Conservation (phyloP, 2,113 vertebrate species). For the Mixornis gularis region DNA sequence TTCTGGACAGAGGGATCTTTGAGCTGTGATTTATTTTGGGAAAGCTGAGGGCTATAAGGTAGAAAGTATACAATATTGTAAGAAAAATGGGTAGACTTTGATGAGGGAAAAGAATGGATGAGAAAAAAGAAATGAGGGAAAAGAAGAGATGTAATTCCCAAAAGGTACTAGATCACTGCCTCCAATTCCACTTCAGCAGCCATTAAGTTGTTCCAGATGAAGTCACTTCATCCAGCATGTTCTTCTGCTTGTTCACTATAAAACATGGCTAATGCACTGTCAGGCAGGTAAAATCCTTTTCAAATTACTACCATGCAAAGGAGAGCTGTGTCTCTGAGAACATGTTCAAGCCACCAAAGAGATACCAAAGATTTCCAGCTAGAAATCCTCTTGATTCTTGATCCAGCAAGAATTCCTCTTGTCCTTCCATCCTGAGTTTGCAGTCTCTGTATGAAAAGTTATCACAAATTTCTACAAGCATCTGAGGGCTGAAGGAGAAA, state of each 20-base stretch:
- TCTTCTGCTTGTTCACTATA: not conserved
- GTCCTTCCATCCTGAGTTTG: not conserved
- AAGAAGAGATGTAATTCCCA: not conserved
- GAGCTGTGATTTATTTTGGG: not conserved
- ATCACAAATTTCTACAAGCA: not conserved
- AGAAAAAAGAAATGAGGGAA: not conserved
- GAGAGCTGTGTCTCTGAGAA: not conserved
- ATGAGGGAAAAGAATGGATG: not conserved
- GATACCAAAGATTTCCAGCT: not conserved
- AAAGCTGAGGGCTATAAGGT: not conserved
- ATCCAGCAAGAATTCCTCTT: not conserved
- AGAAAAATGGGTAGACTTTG: not conserved
- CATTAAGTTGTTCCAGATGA: not conserved
- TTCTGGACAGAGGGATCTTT: not conserved
- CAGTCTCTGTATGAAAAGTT: not conserved
- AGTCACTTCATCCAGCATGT: not conserved
- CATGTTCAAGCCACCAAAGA: not conserved
- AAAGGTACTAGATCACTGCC: not conserved
- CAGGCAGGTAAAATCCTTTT: not conserved
- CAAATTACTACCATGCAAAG: not conserved
- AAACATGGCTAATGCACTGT: not conserved
- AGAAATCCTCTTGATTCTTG: no score
- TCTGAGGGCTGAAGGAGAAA: not conserved
- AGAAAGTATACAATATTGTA: not conserved
- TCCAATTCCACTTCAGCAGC: not conserved